Evolutionary conservation across 2,888 invertebrate genomes (phyloP).

Genomic region (Calameuta filiformis): DNA sequence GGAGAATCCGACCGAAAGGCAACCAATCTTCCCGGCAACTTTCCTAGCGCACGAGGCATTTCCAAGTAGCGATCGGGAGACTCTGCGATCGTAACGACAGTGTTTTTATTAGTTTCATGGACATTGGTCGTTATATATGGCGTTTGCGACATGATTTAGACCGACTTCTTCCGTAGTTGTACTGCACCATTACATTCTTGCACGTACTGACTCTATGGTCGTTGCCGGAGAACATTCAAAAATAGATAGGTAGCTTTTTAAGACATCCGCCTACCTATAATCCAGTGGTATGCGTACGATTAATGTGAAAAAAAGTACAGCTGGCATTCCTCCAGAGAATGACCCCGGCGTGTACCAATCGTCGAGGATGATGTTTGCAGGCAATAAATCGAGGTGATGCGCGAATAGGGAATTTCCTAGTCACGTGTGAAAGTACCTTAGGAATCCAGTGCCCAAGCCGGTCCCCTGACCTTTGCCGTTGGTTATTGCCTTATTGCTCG

Average conservation of each 20-base stretch:
- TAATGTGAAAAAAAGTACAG: not conserved
- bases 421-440: constrained; percentile 63
- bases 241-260: not conserved
- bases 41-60: not conserved
- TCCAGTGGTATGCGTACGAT: not conserved
- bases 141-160: not conserved
- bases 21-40: not conserved
- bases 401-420: constrained; percentile 57
- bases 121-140: not conserved
- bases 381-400: constrained; percentile 39
- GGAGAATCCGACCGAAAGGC: not conserved
- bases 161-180: not conserved
- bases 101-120: not conserved
- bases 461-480: constrained; percentile 55
- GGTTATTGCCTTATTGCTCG: constrained; percentile 25
- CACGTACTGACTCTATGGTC: not conserved
- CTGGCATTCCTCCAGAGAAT: constrained; percentile 4
- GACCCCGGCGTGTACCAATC: constrained; percentile 11
- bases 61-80: not conserved
- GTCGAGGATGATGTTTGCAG: constrained; percentile 31
- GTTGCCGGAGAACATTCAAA: not conserved
- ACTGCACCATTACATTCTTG: not conserved
- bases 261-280: not conserved
- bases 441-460: constrained; percentile 56
- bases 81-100: not conserved